Evolutionary conservation across 2,888 invertebrate genomes (phyloP).

Genomic region (Agrochola macilenta): DNA sequence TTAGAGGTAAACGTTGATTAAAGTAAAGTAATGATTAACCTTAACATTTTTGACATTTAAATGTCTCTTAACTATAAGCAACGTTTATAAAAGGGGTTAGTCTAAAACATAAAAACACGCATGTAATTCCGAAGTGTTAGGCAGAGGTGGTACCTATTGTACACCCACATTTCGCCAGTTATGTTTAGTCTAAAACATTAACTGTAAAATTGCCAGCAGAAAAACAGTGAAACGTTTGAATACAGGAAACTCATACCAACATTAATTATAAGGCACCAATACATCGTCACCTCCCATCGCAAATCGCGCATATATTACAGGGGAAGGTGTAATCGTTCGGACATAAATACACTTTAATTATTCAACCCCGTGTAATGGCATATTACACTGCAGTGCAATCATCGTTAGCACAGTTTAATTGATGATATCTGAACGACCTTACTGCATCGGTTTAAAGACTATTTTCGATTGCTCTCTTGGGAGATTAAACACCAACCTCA

Average conservation of each 20-base stretch:
- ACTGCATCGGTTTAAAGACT: conserved; percentile 44
- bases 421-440: conserved; percentile 45
- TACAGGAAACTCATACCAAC: background rate
- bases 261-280: conserved; percentile 8
- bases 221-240: background rate
- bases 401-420: conserved; percentile 63
- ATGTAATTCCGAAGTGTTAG: no score
- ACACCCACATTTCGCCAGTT: no score
- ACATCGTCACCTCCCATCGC: conserved; percentile 20
- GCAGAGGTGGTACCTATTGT: no score
- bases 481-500: conserved; percentile 23
- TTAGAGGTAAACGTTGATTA: no score
- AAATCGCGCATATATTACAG: conserved; percentile 34
- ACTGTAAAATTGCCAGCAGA: background rate
- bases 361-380: conserved; percentile 55
- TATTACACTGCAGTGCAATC: conserved; percentile 62
- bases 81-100: no score
- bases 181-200: background rate
- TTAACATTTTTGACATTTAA: no score
- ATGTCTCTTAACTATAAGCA: no score
- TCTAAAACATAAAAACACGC: no score
- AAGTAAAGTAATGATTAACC: no score
- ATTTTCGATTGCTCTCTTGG: conserved; percentile 52
- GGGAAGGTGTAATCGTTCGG: conserved; percentile 49
- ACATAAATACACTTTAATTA: conserved; percentile 63